phyloP scores from a whole-genome alignment of 2,888 invertebrate genomes.

The Aradus depressus region DNA sequence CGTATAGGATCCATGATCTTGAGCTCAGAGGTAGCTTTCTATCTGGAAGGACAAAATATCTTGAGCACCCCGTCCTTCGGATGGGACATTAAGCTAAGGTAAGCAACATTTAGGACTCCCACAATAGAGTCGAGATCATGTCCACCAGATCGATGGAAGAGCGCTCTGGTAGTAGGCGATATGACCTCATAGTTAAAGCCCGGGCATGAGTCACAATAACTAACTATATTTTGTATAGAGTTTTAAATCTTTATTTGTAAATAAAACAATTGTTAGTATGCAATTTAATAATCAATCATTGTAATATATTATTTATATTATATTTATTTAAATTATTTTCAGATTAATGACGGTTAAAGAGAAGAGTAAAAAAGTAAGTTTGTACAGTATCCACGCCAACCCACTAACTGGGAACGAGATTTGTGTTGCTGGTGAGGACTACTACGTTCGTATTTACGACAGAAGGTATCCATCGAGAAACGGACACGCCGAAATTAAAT shows the following conservation, averaged over 20 bases:
- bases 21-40: too few relatives aligned
- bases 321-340: conserved; percentile 10
- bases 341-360: conserved; percentile 38
- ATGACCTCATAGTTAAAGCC: too few relatives aligned
- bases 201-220: too few relatives aligned
- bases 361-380: conserved; percentile 51
- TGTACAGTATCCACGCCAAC: conserved; percentile 80
- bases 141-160: too few relatives aligned
- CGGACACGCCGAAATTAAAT: conserved; percentile 44
- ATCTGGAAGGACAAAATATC: too few relatives aligned
- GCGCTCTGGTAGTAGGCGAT: too few relatives aligned
- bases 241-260: neutral
- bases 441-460: conserved; percentile 66
- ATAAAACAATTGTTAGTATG: neutral
- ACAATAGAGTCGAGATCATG: too few relatives aligned
- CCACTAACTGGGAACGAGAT: conserved; percentile 66
- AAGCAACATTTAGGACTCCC: too few relatives aligned
- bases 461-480: conserved; percentile 43
- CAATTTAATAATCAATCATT: neutral
- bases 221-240: neutral
- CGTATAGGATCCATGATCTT: too few relatives aligned
- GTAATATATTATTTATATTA: neutral
- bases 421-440: conserved; percentile 72
- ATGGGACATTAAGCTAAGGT: too few relatives aligned
- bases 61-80: too few relatives aligned